phyloP scores from a whole-genome alignment of 2,797 vertebrate species.

The Diglossa cyanea region DNA sequence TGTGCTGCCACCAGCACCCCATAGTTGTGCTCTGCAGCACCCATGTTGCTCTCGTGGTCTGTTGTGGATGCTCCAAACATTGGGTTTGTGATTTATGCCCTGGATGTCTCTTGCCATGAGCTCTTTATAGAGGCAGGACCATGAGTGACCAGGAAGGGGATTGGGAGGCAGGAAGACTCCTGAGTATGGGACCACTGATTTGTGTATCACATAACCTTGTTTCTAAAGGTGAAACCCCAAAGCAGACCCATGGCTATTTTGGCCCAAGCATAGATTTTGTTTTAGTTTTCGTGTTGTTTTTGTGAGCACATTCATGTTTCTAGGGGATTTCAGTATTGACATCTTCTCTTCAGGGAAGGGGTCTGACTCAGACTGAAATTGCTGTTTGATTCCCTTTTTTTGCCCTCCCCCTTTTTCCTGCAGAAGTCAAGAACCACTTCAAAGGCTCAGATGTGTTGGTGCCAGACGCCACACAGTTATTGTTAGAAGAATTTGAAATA shows the following conservation, averaged over 20 bases:
- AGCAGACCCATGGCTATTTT: background rate
- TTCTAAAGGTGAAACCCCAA: background rate
- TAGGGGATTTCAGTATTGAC: background rate
- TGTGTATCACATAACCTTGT: background rate
- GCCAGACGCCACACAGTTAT: constrained; percentile 74
- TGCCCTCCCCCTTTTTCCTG: background rate
- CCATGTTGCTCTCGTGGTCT: background rate
- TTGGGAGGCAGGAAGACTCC: background rate
- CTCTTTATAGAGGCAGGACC: background rate
- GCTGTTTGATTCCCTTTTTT: constrained; percentile 14
- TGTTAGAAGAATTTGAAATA: constrained; percentile 78
- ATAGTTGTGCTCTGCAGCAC: background rate
- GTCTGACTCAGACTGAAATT: constrained; percentile 21
- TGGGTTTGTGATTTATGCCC: background rate
- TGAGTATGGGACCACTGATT: background rate
- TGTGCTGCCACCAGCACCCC: background rate
- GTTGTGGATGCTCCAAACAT: rapidly evolving
- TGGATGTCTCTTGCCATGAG: background rate
- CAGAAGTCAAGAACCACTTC: constrained; percentile 72
- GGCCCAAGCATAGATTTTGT: background rate
- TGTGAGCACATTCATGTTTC: background rate
- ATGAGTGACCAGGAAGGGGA: background rate
- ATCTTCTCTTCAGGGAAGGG: background rate
- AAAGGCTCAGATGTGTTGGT: constrained; percentile 78
- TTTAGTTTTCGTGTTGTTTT: background rate